Base-by-base conservation (phyloP, 2,113 vertebrate genomes). In the Zapus hudsonius region DNA sequence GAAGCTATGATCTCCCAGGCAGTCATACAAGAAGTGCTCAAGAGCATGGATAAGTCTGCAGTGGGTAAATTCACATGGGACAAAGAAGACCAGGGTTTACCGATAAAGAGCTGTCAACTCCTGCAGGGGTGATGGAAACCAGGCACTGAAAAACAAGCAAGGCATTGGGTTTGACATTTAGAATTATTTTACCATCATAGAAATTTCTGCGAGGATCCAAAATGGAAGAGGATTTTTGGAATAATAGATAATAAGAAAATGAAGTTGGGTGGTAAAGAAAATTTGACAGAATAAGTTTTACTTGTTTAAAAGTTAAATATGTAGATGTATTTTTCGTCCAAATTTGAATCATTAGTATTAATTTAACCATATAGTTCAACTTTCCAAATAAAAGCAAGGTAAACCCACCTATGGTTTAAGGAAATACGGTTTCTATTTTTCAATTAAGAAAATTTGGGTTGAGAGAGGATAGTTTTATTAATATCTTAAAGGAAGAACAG, bases 401-500 rank as follows among this genome's bases (percentile, higher is more conserved):
- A 81, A 88, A 69, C 55, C 73, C 12, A 74, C 19, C 33, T 70
- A 22, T 2, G 33, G 11, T 52, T 90, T 61, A 90, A 73, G 64
- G 33, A 80, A 81, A 10, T 59, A 23, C 52, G 13, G 55, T 90
- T 92, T 82, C 25, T 20, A 72, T 78, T 93, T 92, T 78, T 47
- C 78, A 85, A 88, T 16, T 47, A 84, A 94, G 83, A 79, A n/a
- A 64, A 70, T 73, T 17, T 66, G 38, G 22, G 3, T 16, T 75
- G 36, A 63, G 57, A 86, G 74, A 84, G 10, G 57, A 69, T 9
- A 90, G 2, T 36, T 89, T 91, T 76, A 44, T 88, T 89, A 93
- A 36, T 69, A 90, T 64, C 40, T 73, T 69, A 90, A 87, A 91
- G 22, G 38, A 91, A 92, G 70, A 90, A 86, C 13, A 59, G 31